Base-by-base conservation (phyloP, 2,888 invertebrate genomes). In the Leptinotarsa juncta region DNA sequence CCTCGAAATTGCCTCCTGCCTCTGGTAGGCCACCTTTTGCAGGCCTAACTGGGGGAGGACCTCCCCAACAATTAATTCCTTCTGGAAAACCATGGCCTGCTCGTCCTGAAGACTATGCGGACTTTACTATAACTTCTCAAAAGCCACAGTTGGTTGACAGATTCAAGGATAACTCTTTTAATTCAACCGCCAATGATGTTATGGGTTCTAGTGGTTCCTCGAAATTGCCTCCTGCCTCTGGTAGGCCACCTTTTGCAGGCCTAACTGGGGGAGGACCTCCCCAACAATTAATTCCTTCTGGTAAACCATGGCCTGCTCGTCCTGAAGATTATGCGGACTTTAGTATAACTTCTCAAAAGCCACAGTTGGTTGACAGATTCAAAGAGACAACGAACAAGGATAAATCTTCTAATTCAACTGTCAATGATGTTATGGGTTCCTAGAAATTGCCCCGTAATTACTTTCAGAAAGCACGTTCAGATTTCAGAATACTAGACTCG, bases 261-360 rank as follows among this genome's bases (percentile, higher is more conserved):
- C 26, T 26, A 14, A 67, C 70, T 3, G 70, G 70, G n/a, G 67
- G 70, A 12, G 42, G 53, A 48, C 18, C 18, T 7, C 32, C 67
- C 0, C 70, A 67, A 67, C 60, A 68, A 15, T 62, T 65, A 42
- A 67, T 72, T 15, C 71, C 74, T 60, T 71, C 72, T 32, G 78
- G 79, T 20, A 72, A 72, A 70, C 77, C 78, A 26, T 77, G 72
- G 75, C 75, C 77, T 7, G 69, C 75, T 20, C 67, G 26, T 62
- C 48, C 70, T 7, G 68, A 73, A 57, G 68, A 65, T 20, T 62
- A 69, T 42, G 48, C 18, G n/a, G n/a, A 55, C 20, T 32, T 62
- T 51, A 67, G 15, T 18, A 32, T 71, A 16, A 62, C 70, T 14
- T 15, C 18, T n/a, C 23, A 62, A 49, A 65, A 16, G 14, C 23